Conservation (phyloP, 2,888 invertebrate genomes). For the Acrobeloides nanus region DNA sequence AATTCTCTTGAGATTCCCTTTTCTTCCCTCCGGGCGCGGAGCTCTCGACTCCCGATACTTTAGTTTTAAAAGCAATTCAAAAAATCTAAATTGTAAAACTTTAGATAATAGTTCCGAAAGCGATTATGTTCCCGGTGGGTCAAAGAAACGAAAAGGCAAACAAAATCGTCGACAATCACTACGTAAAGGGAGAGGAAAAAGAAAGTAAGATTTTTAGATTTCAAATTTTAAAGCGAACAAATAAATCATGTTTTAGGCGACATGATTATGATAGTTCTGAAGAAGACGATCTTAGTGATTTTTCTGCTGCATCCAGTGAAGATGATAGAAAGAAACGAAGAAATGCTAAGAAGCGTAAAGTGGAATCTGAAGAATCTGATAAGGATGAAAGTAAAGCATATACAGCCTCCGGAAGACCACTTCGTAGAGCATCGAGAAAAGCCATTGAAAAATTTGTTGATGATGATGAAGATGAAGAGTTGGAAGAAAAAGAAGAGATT, state of each 20-base stretch:
- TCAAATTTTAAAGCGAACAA: too few relatives aligned
- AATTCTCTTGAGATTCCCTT: too few relatives aligned
- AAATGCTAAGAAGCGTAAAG: neutral
- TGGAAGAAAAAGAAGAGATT: conserved; percentile 7
- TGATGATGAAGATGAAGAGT: conserved; percentile 19
- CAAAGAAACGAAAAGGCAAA: too few relatives aligned
- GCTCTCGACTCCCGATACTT: too few relatives aligned
- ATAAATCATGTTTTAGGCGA: too few relatives aligned
- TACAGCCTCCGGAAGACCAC: conserved; percentile 26
- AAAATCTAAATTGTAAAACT: too few relatives aligned
- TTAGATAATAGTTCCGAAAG: too few relatives aligned
- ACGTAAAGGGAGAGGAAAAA: conserved; percentile 7
- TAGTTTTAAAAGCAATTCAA: too few relatives aligned
- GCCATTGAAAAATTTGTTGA: conserved; percentile 19
- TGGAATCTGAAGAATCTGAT: neutral
- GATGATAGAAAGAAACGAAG: conserved; percentile 6
- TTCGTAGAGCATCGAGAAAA: conserved; percentile 27
- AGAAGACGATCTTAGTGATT: conserved; percentile 13
- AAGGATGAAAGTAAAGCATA: conserved; percentile 11
- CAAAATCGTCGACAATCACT: too few relatives aligned
- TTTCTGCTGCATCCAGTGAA: conserved; percentile 7
- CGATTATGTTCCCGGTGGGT: too few relatives aligned
- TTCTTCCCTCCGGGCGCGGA: too few relatives aligned
- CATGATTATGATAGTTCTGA: conserved; percentile 10
- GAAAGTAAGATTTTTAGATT: too few relatives aligned